Conservation (phyloP, 2,888 invertebrate species). For the Pseudococcus longispinus region DNA sequence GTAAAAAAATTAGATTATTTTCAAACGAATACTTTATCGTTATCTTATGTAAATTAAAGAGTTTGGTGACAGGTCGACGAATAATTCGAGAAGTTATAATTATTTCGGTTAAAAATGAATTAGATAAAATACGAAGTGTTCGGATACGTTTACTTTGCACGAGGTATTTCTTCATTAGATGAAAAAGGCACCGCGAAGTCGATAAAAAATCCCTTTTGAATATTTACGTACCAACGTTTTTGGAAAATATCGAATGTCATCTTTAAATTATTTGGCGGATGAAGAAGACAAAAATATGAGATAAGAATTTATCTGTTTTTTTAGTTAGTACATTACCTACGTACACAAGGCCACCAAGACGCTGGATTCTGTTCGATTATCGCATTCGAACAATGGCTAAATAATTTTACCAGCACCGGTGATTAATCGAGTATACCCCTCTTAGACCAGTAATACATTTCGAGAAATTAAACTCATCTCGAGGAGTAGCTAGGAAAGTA, state of each 20-base stretch:
- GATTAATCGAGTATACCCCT: neutral
- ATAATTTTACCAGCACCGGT: neutral
- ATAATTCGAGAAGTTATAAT: conserved; percentile 23
- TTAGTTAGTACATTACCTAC: neutral
- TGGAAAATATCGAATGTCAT: conserved; percentile 21
- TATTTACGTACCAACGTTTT: neutral
- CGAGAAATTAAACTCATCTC: neutral
- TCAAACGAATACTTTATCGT: conserved; percentile 35
- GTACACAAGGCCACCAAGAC: neutral
- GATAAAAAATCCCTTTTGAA: neutral
- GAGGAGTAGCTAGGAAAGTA: neutral
- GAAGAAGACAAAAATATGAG: neutral
- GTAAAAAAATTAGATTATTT: conserved; percentile 41
- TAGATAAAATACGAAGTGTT: conserved; percentile 1
- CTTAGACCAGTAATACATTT: neutral
- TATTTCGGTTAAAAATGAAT: conserved; percentile 6
- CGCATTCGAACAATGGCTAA: neutral
- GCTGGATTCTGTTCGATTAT: neutral
- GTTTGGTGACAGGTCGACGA: conserved; percentile 17
- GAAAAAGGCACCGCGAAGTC: conserved; percentile 15
- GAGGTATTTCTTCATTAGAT: conserved; percentile 35
- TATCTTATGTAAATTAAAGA: conserved; percentile 33
- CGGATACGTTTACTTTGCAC: neutral
- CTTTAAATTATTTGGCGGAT: conserved; percentile 15
- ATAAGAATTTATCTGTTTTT: conserved; percentile 2